Evolutionary conservation across 30 jellyfish, hydroid and myxozoan species (phyloP).

Genomic region (Clytia hemisphaerica): DNA sequence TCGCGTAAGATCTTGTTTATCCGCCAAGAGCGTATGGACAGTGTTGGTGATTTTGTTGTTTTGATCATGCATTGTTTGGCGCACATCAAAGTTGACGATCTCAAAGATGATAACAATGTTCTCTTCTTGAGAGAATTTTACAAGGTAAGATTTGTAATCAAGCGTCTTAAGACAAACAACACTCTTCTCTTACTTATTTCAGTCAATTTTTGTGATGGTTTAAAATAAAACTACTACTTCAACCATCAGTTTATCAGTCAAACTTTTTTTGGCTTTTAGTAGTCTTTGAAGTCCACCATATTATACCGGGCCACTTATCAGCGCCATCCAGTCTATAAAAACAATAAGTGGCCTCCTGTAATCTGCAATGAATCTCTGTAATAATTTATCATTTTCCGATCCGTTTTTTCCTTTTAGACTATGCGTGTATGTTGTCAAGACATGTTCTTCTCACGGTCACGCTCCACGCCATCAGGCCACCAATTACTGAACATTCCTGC

Average conservation of each 20-base stretch:
- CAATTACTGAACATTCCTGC: constrained; percentile 28
- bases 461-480: constrained; percentile 51
- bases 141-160: constrained; percentile 49
- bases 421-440: constrained; percentile 96
- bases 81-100: constrained; percentile 83
- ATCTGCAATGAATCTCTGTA: background rate
- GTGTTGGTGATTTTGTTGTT: constrained; percentile 92
- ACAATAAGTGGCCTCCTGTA: background rate
- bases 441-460: constrained; percentile 90
- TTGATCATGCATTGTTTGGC: constrained; percentile 92
- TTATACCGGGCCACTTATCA: no score
- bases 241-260: background rate
- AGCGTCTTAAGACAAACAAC: background rate
- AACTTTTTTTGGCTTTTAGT: background rate
- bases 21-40: constrained; percentile 92
- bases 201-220: background rate
- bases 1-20: constrained; percentile 71
- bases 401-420: constrained; percentile 61
- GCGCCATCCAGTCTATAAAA: no score
- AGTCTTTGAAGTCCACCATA: background rate
- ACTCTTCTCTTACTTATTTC: background rate
- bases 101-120: constrained; percentile 68
- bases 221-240: background rate
- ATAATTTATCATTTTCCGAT: no score
- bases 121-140: constrained; percentile 79